Evolutionary conservation across 2,797 vertebrate species (phyloP).

Genomic region (Pseudocheirus occidentalis): DNA sequence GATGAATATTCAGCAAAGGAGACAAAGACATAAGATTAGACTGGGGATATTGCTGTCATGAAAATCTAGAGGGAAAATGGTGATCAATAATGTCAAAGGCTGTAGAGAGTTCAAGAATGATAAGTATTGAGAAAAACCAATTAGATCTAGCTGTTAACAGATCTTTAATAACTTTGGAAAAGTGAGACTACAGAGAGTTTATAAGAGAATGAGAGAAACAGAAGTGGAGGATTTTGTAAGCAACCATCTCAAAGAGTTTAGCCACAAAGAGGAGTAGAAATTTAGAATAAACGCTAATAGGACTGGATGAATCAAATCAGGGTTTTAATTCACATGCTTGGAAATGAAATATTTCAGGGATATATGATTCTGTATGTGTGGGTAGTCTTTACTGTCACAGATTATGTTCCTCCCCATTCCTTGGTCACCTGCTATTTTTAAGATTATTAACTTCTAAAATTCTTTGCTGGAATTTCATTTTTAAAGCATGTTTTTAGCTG

Average conservation of each 20-base stretch:
- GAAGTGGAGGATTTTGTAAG: neutral
- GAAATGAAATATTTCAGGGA: neutral
- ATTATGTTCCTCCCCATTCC: neutral
- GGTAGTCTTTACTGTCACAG: neutral
- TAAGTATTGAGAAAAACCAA: neutral
- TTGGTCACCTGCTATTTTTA: neutral
- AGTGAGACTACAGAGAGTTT: neutral
- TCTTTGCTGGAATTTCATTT: neutral
- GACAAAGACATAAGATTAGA: neutral
- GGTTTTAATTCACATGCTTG: neutral
- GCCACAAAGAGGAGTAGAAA: neutral
- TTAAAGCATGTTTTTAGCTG: neutral
- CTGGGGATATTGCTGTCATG: neutral
- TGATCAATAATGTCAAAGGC: neutral
- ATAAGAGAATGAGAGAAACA: neutral
- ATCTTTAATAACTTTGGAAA: neutral
- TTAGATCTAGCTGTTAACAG: neutral
- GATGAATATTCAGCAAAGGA: neutral
- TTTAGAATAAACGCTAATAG: neutral
- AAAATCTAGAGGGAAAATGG: neutral
- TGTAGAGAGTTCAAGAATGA: neutral
- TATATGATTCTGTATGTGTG: neutral
- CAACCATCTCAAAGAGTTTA: neutral
- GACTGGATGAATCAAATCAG: neutral
- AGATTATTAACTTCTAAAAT: neutral